These are phyloP conservation scores for Atlantisia rogersi DNA, from an alignment of 2,113 vertebrate genomes.

Conservation along the genomic window DNA sequence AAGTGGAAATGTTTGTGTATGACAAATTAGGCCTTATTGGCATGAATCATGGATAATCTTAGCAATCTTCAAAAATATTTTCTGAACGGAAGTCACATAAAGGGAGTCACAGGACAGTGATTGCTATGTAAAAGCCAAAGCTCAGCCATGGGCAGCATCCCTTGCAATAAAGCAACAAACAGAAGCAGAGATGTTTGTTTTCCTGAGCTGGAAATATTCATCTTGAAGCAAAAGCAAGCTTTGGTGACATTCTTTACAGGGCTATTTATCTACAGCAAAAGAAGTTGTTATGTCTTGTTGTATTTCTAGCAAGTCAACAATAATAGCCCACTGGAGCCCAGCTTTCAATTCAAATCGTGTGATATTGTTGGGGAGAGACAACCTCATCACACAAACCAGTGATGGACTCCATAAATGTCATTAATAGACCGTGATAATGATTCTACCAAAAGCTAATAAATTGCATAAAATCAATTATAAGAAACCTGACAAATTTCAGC, in stretches of 20 bases:
- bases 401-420: not conserved
- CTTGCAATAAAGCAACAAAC: not conserved
- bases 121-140: not conserved
- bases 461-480: not conserved
- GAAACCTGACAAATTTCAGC: not conserved
- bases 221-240: not conserved
- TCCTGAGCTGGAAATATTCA: not conserved
- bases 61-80: not conserved
- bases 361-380: not conserved
- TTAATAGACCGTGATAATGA: not conserved
- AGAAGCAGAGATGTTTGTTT: not conserved
- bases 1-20: conserved; percentile 15
- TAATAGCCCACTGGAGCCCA: not conserved
- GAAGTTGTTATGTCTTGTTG: not conserved
- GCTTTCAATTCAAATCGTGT: not conserved
- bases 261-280: not conserved
- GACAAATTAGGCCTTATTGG: not conserved
- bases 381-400: not conserved
- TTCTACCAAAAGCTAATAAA: not conserved
- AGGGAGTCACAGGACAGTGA: not conserved
- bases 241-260: not conserved
- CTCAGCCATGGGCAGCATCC: not conserved
- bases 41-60: conserved; percentile 6
- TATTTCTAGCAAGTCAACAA: not conserved
- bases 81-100: conserved; percentile 2